phyloP scores from a whole-genome alignment of 2,113 vertebrate species.

The Archocentrus centrarchus region DNA sequence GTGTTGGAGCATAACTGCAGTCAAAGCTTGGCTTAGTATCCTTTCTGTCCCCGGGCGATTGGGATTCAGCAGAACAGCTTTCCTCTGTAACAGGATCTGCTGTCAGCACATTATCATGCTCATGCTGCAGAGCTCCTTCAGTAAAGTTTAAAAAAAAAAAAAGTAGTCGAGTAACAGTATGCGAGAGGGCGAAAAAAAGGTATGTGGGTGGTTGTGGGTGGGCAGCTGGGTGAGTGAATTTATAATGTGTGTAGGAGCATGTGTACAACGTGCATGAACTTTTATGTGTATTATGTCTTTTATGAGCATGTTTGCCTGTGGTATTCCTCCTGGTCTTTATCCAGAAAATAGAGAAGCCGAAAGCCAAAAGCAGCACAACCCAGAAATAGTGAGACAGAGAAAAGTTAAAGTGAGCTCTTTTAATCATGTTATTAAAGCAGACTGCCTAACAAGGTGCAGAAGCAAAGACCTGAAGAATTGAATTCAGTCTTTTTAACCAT shows the following conservation, averaged over 20 bases:
- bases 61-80: conserved; percentile 54
- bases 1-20: conserved; percentile 53
- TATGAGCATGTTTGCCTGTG: conserved; percentile 6
- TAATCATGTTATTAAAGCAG: background rate
- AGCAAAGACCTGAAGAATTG: background rate
- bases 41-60: conserved; percentile 56
- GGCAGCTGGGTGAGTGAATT: conserved; percentile 35
- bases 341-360: background rate
- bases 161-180: conserved; percentile 32
- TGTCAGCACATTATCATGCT: conserved; percentile 69
- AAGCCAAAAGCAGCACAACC: background rate
- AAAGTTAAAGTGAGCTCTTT: conserved; percentile 10
- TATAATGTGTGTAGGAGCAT: conserved; percentile 11
- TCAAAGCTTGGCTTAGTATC: conserved; percentile 62
- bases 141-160: background rate
- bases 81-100: conserved; percentile 50
- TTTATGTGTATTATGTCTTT: conserved; percentile 30
- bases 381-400: background rate
- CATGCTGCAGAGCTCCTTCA: conserved; percentile 55
- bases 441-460: conserved; percentile 12
- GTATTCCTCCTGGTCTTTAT: background rate
- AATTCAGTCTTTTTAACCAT: conserved; percentile 18
- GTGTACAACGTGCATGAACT: conserved; percentile 30
- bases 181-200: conserved; percentile 29
- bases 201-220: conserved; percentile 45